phyloP scores from a whole-genome alignment of 1,140 invertebrate genomes.

The Bombus sibiricus region DNA sequence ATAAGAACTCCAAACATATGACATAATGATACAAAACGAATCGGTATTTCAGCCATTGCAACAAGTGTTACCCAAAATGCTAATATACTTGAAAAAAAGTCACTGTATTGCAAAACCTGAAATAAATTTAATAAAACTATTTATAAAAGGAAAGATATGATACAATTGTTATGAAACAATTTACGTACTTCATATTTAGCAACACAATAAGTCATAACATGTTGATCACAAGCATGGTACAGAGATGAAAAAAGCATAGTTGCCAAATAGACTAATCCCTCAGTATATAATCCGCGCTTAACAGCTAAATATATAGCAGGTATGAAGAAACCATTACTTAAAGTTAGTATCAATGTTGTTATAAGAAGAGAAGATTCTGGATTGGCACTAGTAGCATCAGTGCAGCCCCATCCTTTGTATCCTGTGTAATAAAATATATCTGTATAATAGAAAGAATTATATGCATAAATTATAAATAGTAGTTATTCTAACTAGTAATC shows the following conservation, averaged over 20 bases:
- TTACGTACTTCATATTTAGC: constrained; percentile 78
- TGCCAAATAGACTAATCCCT: constrained; percentile 91
- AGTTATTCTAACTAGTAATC: constrained; percentile 26
- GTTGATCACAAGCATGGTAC: constrained; percentile 90
- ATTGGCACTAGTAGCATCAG: constrained; percentile 89
- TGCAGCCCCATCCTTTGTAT: constrained; percentile 92
- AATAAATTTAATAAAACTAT: constrained; percentile 42
- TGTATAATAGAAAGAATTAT: not conserved
- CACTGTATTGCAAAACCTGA: constrained; percentile 92
- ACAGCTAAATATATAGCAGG: constrained; percentile 92
- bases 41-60: constrained; percentile 90
- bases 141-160: not conserved
- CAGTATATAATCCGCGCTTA: constrained; percentile 89
- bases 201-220: constrained; percentile 77
- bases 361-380: constrained; percentile 86
- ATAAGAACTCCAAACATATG: constrained; percentile 92
- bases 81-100: constrained; percentile 94
- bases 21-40: constrained; percentile 86
- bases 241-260: constrained; percentile 95
- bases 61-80: constrained; percentile 96
- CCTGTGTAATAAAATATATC: constrained; percentile 77
- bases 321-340: constrained; percentile 94
- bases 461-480: not conserved
- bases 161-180: constrained; percentile 16
- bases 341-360: constrained; percentile 89